Base-by-base conservation (phyloP, 2,113 vertebrate genomes). In the Colius striatus region DNA sequence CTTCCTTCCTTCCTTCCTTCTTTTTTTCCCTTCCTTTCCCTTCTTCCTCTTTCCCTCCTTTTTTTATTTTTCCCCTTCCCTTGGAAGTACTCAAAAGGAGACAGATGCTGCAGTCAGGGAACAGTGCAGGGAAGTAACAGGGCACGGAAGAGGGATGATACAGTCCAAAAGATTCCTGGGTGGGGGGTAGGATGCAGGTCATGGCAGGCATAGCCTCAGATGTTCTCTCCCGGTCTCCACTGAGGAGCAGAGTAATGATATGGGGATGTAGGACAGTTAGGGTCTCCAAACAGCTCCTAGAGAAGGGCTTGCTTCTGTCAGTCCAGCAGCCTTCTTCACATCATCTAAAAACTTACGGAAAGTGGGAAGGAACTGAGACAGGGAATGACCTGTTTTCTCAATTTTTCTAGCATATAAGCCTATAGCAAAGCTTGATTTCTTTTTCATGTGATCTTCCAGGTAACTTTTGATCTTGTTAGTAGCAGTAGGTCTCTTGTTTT, bases 111-210 rank as follows among this genome's bases (percentile, higher is more conserved):
- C 29, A 57, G 4, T 6, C 47, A 72, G 9, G 20, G 38, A 32
- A 26, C 2, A 11, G n/a, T 0, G 1, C 32, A 66, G 36, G 12
- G 51, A 81, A 84, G 16, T 55, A 14, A 13, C 32, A 57, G n/a
- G 20, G 51, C 1, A 0, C 36, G n/a, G 51, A 53, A 34, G 43
- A 67, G 25, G 29, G 20, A 43, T 3, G 2, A 29, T 5, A 13
- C 9, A 47, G 57, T 13, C 1, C 11, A 70, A 17, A n/a, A 26
- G 70, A 55, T 22, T 8, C 27, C 60, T 13, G 12, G 10, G 6
- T n/a, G 18, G 11, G 14, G 6, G 1, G 6, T 36, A 30, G 70
- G 23, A 4, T 5, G 1, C 30, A 71, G 66, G 36, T 12, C 3
- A 2, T 21, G 53, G 43, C n/a, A 61, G 15, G 34, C 22, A 61